phyloP scores from a whole-genome alignment of 2,888 invertebrate species.

The Drosophila emarginata region DNA sequence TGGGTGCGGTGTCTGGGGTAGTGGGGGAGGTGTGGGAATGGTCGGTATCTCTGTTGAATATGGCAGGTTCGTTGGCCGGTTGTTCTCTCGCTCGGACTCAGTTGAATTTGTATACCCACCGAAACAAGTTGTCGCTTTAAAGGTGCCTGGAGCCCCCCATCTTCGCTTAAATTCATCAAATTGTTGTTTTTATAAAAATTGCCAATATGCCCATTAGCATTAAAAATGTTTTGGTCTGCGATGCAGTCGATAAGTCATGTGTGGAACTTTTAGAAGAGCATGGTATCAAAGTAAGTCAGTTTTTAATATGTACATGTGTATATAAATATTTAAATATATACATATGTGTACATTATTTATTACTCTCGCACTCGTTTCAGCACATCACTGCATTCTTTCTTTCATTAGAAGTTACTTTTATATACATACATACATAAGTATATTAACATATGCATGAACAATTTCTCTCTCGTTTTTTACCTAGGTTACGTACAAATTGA shows the following conservation, averaged over 20 bases:
- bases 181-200: conserved; percentile 31
- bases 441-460: conserved; percentile 2
- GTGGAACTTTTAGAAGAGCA: conserved; percentile 89
- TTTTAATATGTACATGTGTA: not conserved
- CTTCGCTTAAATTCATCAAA: conserved; percentile 12
- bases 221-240: conserved; percentile 93
- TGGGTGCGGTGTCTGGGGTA: not conserved
- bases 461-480: conserved; percentile 18
- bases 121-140: conserved; percentile 35
- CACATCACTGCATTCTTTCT: not conserved
- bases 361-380: not conserved
- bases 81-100: conserved; percentile 43
- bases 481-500: conserved; percentile 86
- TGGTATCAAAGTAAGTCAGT: conserved; percentile 88
- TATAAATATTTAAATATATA: not conserved
- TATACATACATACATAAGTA: not conserved
- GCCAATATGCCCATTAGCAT: conserved; percentile 85
- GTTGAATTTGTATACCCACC: conserved; percentile 46
- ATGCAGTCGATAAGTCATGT: conserved; percentile 95
- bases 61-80: conserved; percentile 40
- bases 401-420: not conserved
- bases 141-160: not conserved
- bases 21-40: not conserved
- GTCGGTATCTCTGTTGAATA: not conserved
- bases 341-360: not conserved